Evolutionary conservation across 2,797 vertebrate species (phyloP), one percentile per base, ranked within the genome.

Genomic region (Coreius guichenoti): DNA sequence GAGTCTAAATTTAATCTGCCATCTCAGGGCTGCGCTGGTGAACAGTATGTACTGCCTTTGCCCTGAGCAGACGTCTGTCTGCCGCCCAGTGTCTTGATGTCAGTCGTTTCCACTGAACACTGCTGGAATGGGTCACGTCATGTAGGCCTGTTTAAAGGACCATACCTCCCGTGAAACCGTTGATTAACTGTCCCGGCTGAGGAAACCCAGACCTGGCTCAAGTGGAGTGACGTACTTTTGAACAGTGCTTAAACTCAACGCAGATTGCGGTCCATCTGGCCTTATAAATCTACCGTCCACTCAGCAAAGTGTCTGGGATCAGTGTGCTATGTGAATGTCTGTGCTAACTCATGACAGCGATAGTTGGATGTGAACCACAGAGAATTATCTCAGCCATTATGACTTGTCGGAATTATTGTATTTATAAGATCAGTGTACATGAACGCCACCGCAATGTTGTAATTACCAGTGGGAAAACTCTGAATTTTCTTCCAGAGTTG

Each of bases 1-100:
- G 67, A 54, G 47, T 81, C 84, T 89, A 89, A 81, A 91, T 88
- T 85, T 85, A 90, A 89, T 83, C 77, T 73, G 68, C 72, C 54
- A 74, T 87, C 73, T 88, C 86, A 81, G 81, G 76, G 80, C 87
- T 70, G 77, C 17, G 8, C 51, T 68, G 79, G 45, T 67, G 73
- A 77, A 83, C 81, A 84, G 31, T 73, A 33, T 51, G 84, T 65
- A 75, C 78, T 75, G 84, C 51, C 79, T 80, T 80, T 69, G 72
- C 80, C 76, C 73, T 29, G 21, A 69, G 81, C 84, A 87, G 84
- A 88, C 68, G 63, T 75, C 84, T 78, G 81, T 76, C 84, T 85
- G 82, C 67, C n/a, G 45, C 51, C 70, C 79, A 65, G n/a, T 65
- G n/a, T 65, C 23, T 56, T 74, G 75, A 74, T 56, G 45, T 58